Conservation (phyloP, 2,113 vertebrate species). For the Pelecanoides urinatrix region DNA sequence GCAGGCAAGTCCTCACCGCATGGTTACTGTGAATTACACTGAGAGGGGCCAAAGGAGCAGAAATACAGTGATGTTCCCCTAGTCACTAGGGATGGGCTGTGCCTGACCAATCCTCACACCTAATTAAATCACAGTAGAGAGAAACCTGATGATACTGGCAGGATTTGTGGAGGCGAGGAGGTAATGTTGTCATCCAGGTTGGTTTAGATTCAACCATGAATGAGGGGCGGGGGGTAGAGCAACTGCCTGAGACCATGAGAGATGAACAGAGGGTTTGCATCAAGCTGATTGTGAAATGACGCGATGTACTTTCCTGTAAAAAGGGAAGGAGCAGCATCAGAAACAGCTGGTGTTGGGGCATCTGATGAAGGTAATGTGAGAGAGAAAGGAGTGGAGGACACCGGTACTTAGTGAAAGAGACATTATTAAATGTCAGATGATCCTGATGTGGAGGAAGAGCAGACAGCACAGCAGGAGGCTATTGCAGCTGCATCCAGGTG, state of each 20-base stretch:
- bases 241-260: neutral
- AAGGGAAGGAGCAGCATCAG: neutral
- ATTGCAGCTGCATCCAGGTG: neutral
- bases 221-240: neutral
- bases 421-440: neutral
- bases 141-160: neutral
- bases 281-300: neutral
- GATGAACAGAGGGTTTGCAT: neutral
- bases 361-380: neutral
- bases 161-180: neutral
- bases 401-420: neutral
- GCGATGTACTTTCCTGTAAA: neutral
- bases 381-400: neutral
- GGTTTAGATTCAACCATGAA: neutral
- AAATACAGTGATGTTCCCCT: neutral
- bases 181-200: neutral
- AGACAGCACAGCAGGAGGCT: neutral
- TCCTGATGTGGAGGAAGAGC: neutral
- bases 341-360: neutral
- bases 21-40: neutral
- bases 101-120: neutral
- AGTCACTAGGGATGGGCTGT: neutral
- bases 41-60: neutral
- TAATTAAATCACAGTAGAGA: neutral
- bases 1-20: neutral